Conservation (phyloP, 2,888 invertebrate genomes). For the Baronia brevicornis region DNA sequence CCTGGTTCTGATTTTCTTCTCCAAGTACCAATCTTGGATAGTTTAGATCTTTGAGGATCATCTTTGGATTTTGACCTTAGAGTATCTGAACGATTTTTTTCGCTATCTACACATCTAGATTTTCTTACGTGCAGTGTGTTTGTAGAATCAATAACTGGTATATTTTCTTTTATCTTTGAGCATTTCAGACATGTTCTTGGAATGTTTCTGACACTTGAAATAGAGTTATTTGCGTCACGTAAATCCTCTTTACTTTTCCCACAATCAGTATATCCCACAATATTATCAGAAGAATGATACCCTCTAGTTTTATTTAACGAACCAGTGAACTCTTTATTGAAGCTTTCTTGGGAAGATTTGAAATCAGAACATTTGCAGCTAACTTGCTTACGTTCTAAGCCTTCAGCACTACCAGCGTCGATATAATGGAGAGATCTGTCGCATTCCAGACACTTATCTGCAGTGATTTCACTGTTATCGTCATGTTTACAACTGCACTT, state of each 20-base stretch:
- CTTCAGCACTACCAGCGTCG: slow-evolving; percentile 56
- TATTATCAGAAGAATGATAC: slow-evolving; percentile 67
- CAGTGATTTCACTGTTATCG: slow-evolving; percentile 29
- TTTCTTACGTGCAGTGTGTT: slow-evolving; percentile 43
- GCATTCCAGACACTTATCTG: slow-evolving; percentile 59
- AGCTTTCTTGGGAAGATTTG: slow-evolving; percentile 66
- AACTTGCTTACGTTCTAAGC: slow-evolving; percentile 49
- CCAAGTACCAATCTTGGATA: slow-evolving; percentile 79
- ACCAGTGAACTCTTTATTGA: slow-evolving; percentile 51
- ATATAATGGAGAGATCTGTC: slow-evolving; percentile 60
- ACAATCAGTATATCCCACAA: slow-evolving; percentile 51
- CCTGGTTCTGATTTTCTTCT: slow-evolving; percentile 84
- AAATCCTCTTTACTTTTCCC: slow-evolving; percentile 55
- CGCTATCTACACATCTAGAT: slow-evolving; percentile 52
- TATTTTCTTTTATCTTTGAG: slow-evolving; percentile 69
- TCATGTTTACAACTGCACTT: slow-evolving; percentile 47
- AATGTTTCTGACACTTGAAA: slow-evolving; percentile 47
- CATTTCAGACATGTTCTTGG: slow-evolving; percentile 68
- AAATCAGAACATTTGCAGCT: slow-evolving; percentile 63
- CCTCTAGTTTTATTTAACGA: slow-evolving; percentile 56
- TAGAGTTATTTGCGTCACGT: slow-evolving; percentile 46
- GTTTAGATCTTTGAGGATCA: slow-evolving; percentile 63
- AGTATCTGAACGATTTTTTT: slow-evolving; percentile 56
- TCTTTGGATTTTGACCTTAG: slow-evolving; percentile 68
- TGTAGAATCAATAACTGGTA: slow-evolving; percentile 48